Conservation (phyloP, 2,888 invertebrate genomes). For the Chamaedrilus cognettii region DNA sequence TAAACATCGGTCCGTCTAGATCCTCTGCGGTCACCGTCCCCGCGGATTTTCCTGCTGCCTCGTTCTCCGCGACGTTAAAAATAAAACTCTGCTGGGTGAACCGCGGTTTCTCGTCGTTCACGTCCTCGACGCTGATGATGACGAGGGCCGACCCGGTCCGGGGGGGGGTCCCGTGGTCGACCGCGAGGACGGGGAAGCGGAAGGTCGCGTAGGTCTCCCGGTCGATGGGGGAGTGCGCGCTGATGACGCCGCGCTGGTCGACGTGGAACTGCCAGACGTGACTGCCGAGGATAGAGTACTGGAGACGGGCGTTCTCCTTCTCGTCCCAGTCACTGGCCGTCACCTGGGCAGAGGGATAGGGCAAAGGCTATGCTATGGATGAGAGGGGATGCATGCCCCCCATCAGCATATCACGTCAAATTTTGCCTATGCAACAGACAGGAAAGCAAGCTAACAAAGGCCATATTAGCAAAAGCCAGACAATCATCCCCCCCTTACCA, state of each 20-base stretch:
- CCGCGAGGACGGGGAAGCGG: conserved; percentile 30
- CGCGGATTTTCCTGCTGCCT: conserved; percentile 17
- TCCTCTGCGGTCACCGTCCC: conserved; percentile 21
- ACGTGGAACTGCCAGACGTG: conserved; percentile 21
- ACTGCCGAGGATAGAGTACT: conserved; percentile 23
- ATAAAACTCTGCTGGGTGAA: conserved; percentile 21
- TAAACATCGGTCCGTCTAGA: conserved; percentile 20
- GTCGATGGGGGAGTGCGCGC: conserved; percentile 26
- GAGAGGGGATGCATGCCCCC: no score
- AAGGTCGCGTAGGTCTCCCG: conserved; percentile 27
- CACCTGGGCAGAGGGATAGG: no score
- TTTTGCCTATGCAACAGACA: no score
- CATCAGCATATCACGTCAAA: no score
- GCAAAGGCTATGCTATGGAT: no score
- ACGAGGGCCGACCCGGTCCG: conserved; percentile 22
- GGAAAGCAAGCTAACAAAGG: no score
- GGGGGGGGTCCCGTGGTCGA: conserved; percentile 28
- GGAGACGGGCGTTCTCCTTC: conserved; percentile 29
- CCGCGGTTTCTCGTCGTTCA: conserved; percentile 33
- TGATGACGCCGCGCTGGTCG: conserved; percentile 21
- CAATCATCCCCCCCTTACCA: no score
- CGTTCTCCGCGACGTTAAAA: conserved; percentile 23
- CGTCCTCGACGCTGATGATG: conserved; percentile 27
- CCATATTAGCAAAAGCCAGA: no score
- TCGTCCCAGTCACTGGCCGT: conserved; percentile 33